Conservation (phyloP, 2,888 invertebrate genomes). For the Seladonia tumulorum region DNA sequence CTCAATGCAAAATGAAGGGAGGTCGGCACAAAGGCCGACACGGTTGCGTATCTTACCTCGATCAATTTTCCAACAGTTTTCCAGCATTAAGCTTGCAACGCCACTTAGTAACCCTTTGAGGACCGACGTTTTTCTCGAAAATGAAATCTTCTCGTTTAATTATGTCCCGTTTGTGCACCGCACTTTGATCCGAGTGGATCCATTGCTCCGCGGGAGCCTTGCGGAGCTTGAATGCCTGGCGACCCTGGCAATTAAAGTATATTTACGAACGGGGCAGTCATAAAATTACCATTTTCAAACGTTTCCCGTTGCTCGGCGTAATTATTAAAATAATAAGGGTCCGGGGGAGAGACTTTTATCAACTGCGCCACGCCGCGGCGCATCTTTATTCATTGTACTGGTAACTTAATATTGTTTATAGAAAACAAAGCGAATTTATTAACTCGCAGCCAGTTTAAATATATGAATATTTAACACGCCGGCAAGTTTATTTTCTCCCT, state of each 20-base stretch:
- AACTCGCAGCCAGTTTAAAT: background rate
- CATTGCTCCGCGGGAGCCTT: background rate
- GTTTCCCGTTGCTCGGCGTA: background rate
- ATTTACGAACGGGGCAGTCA: background rate
- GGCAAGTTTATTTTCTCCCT: background rate
- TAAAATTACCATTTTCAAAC: conserved; percentile 5
- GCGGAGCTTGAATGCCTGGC: background rate
- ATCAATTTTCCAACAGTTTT: conserved; percentile 27
- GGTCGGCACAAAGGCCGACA: conserved; percentile 4
- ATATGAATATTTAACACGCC: background rate
- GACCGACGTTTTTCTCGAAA: conserved; percentile 23
- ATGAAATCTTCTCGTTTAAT: conserved; percentile 17
- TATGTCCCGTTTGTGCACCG: conserved; percentile 1
- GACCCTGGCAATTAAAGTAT: background rate
- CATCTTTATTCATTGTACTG: background rate
- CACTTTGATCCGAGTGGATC: conserved; percentile 12
- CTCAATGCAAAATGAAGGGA: conserved; percentile 11
- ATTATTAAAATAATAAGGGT: background rate
- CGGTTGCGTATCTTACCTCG: conserved; percentile 8
- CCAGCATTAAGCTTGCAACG: conserved; percentile 14
- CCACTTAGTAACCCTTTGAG: conserved; percentile 20
- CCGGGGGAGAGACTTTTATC: background rate
- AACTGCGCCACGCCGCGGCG: background rate
- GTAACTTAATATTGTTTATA: conserved; percentile 5
- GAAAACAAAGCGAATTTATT: background rate